Evolutionary conservation across 1,140 invertebrate genomes (phyloP).

Genomic region (Papilio polyxenes): DNA sequence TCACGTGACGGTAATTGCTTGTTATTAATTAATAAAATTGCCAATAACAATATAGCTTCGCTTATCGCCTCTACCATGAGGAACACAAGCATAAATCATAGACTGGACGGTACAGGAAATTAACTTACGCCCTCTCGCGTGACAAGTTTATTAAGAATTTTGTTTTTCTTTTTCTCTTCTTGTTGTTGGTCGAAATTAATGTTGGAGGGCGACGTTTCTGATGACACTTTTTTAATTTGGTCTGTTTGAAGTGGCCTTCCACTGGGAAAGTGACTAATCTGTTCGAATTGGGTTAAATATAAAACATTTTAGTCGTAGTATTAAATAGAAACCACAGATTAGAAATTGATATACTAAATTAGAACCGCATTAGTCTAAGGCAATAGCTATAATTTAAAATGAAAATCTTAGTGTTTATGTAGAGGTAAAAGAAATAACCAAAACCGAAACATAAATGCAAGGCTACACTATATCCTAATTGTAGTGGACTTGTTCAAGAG

Average conservation of each 20-base stretch:
- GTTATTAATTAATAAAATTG: background rate
- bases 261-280: background rate
- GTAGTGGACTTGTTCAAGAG: background rate
- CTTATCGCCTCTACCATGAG: background rate
- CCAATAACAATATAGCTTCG: background rate
- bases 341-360: background rate
- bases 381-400: background rate
- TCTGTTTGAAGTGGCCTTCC: background rate
- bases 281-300: background rate
- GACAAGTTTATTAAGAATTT: constrained; percentile 77
- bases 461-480: background rate
- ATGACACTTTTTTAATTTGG: constrained; percentile 40
- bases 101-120: constrained; percentile 73
- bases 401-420: too few species aligned
- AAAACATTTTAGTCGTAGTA: background rate
- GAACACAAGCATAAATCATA: constrained; percentile 41
- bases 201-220: constrained; percentile 47
- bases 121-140: constrained; percentile 71
- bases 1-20: background rate
- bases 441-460: background rate
- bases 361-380: background rate
- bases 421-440: too few species aligned
- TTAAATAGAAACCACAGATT: background rate
- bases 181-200: constrained; percentile 51
- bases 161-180: constrained; percentile 62